Evolutionary conservation across 2,113 vertebrate genomes (phyloP).

Genomic region (Xiphophorus hellerii): DNA sequence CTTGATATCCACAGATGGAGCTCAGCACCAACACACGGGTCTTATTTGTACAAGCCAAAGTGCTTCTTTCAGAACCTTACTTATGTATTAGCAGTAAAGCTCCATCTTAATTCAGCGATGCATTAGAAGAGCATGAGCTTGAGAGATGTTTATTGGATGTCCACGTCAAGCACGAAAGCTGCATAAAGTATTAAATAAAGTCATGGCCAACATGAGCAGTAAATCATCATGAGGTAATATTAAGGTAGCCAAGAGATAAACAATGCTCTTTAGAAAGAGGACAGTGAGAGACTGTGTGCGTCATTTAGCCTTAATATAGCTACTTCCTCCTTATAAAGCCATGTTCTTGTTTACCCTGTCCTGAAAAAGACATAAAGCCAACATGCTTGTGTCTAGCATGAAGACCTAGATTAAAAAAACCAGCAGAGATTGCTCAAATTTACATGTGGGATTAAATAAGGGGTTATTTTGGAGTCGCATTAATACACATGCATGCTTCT

Average conservation of each 20-base stretch:
- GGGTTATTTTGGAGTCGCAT: constrained; percentile 17
- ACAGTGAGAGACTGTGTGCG: constrained; percentile 11
- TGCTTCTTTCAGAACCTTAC: constrained; percentile 28
- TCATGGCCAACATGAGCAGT: constrained; percentile 37
- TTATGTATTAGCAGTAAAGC: constrained; percentile 12
- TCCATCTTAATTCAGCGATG: constrained; percentile 53
- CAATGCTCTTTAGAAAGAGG: constrained; percentile 25
- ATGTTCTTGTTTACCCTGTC: constrained; percentile 35
- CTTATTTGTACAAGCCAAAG: constrained; percentile 20
- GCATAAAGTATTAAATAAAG: constrained; percentile 57
- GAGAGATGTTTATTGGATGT: constrained; percentile 51
- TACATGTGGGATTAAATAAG: constrained; percentile 15
- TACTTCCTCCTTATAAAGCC: constrained; percentile 20
- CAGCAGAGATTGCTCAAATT: constrained; percentile 15
- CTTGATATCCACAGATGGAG: constrained; percentile 21
- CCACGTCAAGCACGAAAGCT: constrained; percentile 36
- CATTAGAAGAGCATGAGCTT: constrained; percentile 44
- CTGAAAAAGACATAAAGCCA: constrained; percentile 14
- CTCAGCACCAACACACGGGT: constrained; percentile 1
- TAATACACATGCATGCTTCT: neutral
- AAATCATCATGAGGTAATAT: constrained; percentile 56
- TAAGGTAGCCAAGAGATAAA: constrained; percentile 52
- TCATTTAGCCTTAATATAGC: constrained; percentile 31
- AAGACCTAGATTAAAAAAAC: neutral
- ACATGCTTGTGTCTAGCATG: constrained; percentile 27